Percentiles rank a stretch among this genome's conserved stretches.
These are phyloP conservation scores for Himalopsyche kuldschensis DNA, from an alignment of 2,888 invertebrate species.

Conservation along the genomic window DNA sequence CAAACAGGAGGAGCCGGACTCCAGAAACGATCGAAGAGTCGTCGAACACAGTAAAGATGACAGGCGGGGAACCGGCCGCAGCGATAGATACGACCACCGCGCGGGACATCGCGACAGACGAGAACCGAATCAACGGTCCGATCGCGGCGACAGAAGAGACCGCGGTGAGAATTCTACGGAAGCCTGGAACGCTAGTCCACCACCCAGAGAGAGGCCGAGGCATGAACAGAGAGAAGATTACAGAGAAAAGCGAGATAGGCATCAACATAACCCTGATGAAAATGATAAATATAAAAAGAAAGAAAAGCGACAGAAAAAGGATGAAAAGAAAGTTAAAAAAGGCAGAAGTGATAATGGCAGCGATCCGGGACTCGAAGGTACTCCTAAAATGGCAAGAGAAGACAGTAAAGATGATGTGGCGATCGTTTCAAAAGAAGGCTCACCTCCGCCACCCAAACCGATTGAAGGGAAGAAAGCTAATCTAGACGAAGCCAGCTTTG, in stretches of 20 bases:
- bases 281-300: constrained; percentile 42
- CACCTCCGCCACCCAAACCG: constrained; percentile 41
- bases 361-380: constrained; percentile 11
- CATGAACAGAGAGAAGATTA: constrained; percentile 24
- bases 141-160: neutral
- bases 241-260: constrained; percentile 42
- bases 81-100: constrained; percentile 19
- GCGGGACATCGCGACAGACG: constrained; percentile 1
- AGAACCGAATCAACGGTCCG: neutral
- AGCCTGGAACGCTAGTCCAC: neutral
- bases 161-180: neutral
- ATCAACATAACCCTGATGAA: constrained; percentile 45
- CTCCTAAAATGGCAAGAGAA: constrained; percentile 42
- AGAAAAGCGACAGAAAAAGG: constrained; percentile 44
- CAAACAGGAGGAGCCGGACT: neutral
- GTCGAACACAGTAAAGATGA: constrained; percentile 16
- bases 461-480: constrained; percentile 66
- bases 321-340: constrained; percentile 45
- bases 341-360: constrained; percentile 29
- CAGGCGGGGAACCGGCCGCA: neutral
- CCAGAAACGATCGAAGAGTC: neutral
- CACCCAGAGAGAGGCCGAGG: neutral
- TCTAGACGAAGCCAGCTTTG: constrained; percentile 73
- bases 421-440: constrained; percentile 33
- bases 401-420: constrained; percentile 47